Base-by-base conservation (phyloP, 1,140 invertebrate genomes). In the Branchinecta lynchi region DNA sequence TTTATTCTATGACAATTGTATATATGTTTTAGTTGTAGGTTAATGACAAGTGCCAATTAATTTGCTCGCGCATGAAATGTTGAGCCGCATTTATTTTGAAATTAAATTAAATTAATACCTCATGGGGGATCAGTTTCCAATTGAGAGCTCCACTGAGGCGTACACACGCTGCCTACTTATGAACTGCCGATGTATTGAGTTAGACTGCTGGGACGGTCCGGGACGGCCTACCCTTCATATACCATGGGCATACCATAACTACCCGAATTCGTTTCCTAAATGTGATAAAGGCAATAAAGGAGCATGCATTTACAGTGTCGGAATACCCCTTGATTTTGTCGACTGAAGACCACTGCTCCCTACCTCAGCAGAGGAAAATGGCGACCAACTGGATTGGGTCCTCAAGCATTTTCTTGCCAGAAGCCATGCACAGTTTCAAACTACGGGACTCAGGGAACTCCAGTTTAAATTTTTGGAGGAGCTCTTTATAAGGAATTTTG, bases 161-260 rank as follows among this genome's bases (percentile, higher is more conserved):
- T 99, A 99, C 80, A 90, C 89, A 0, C 80, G 94, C n/a, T 92
- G 89, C 71, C 79, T 99, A 44, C 81, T 90, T 72, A 87, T 89
- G 81, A 95, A 96, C 3, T 98, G 95, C 77, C 84, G 96, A 15
- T 96, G 95, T 77, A 90, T 99, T 72, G 96, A 99, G 80, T 81
- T 97, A 60, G 95, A 98, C 79, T 96, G 93, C 78, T 98, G 95
- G 95, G 94, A 98, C 80, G 96, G 95, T 0, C 90, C 93, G 6
- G n/a, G 93, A 97, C 77, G 91, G 89, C 69, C 86, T 87, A 76
- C 92, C 92, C 2, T 88, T 92, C 75, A 96, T 99, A 74, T 98
- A 93, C 79, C 96, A 99, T 79, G 96, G 96, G 0, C 93, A 97
- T 77, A 98, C 96, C 7, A 82, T 98, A 12, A 98, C 96, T 0